Base-by-base conservation (phyloP, 2,888 invertebrate species). In the Eurytoma adleriae region DNA sequence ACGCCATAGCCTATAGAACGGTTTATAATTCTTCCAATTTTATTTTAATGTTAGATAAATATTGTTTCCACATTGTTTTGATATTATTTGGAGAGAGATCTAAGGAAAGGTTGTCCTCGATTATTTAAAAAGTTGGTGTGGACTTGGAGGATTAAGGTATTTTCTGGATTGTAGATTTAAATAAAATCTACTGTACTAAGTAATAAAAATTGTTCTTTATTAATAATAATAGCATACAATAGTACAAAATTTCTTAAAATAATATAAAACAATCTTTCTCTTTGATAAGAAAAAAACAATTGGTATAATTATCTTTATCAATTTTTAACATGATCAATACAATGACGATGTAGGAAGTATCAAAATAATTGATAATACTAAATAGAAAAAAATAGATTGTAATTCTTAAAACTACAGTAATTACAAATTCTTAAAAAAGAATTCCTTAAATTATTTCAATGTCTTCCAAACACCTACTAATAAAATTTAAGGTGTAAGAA, bases 401-500 rank as follows among this genome's bases (percentile, higher is more conserved):
- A 66, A 57, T 40, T 14, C 18, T 67, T 14, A 66, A 50, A 27
- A 52, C 1, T 76, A 62, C 20, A 18, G 16, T 75, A 75, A 30
- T 78, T 71, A 59, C 12, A 52, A 54, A 27, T 40, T 16, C 16
- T 54, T 62, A 69, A 59, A 54, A 24, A 56, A 68, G 57, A 61
- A 61, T 62, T 40, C n/a, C 10, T 71, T 27, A 48, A 71, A 4
- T 20, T 52, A 75, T 56, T 30, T 77, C 69, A 59, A 61, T 54
- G 48, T 78, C 73, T 77, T 81, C 78, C 69, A 74, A 52, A 59
- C 52, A 81, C 70, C 69, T 40, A 50, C 4, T 66, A n/a, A n/a
- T n/a, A n/a, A n/a, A 27, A 20, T 59, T 64, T 54, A 10, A 69
- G 78, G 20, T 61, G 30, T 59, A 14, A 78, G 59, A 50, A 81